These are phyloP conservation scores for Diplazon laetatorius DNA, from an alignment of 2,888 invertebrate genomes.

Conservation along the genomic window DNA sequence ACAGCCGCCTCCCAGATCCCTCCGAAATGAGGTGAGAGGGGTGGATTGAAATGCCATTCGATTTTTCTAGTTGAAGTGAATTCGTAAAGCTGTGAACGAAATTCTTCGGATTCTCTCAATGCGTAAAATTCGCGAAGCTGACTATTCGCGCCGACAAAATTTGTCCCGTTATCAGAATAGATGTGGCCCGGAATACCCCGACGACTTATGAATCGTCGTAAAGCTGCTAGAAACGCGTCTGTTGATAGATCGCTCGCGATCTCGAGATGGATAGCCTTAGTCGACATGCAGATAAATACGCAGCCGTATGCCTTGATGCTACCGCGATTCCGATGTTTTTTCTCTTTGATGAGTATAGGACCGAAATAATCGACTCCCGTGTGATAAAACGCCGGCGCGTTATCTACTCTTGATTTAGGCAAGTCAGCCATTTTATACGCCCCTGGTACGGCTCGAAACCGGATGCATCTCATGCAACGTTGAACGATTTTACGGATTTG, in stretches of 20 bases:
- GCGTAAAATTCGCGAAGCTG: conserved; percentile 50
- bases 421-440: conserved; percentile 50
- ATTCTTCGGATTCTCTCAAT: conserved; percentile 45
- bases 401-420: conserved; percentile 39
- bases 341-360: conserved; percentile 44
- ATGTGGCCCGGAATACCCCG: conserved; percentile 53
- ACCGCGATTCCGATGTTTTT: conserved; percentile 42
- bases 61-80: conserved; percentile 27
- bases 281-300: conserved; percentile 60
- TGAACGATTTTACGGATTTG: conserved; percentile 48
- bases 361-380: conserved; percentile 59
- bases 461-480: conserved; percentile 32
- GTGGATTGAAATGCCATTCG: conserved; percentile 58
- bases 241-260: conserved; percentile 46
- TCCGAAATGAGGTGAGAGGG: conserved; percentile 59
- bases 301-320: conserved; percentile 50
- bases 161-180: conserved; percentile 61
- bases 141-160: conserved; percentile 63
- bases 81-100: conserved; percentile 29
- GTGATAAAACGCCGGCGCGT: conserved; percentile 45
- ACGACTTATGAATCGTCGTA: conserved; percentile 53
- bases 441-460: conserved; percentile 37
- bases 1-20: conserved; percentile 62
- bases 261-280: conserved; percentile 58
- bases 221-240: conserved; percentile 56